Evolutionary conservation across 2,888 invertebrate genomes (phyloP).

Genomic region (Phaonia tiefii): DNA sequence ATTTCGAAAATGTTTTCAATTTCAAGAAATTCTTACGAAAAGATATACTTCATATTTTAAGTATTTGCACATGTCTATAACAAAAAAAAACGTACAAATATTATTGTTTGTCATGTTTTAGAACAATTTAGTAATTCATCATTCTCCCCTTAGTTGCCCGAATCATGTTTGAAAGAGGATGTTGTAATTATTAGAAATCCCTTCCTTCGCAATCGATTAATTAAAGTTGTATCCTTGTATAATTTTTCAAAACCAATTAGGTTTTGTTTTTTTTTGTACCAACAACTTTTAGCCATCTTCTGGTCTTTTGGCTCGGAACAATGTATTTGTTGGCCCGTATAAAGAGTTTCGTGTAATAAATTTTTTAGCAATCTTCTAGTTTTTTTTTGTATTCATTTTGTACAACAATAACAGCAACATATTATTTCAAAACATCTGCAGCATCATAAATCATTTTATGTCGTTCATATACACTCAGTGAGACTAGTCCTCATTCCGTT

Average conservation of each 20-base stretch:
- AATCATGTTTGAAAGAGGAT: background rate
- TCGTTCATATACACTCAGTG: constrained; percentile 16
- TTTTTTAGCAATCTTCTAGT: constrained; percentile 36
- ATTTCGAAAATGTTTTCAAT: too few relatives aligned
- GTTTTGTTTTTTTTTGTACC: background rate
- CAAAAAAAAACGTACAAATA: too few relatives aligned
- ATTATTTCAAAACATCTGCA: constrained; percentile 65
- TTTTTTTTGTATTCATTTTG: constrained; percentile 30
- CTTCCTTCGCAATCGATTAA: constrained; percentile 48
- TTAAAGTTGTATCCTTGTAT: constrained; percentile 45
- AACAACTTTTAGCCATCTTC: constrained; percentile 13
- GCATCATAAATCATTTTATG: constrained; percentile 64
- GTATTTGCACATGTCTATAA: too few relatives aligned
- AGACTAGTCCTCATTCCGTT: background rate
- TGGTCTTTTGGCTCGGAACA: constrained; percentile 48
- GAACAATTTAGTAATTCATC: background rate
- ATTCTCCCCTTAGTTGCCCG: background rate
- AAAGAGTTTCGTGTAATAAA: constrained; percentile 54
- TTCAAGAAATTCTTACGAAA: too few relatives aligned
- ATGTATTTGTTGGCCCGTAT: constrained; percentile 51
- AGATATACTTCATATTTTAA: too few relatives aligned
- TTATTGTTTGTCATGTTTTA: too few relatives aligned
- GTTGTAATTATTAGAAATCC: constrained; percentile 29
- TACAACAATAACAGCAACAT: constrained; percentile 33
- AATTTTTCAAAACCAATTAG: constrained; percentile 56